These are phyloP conservation scores for Cynodonichthys magdalenae DNA, from an alignment of 2,797 vertebrate genomes.

Conservation along the genomic window DNA sequence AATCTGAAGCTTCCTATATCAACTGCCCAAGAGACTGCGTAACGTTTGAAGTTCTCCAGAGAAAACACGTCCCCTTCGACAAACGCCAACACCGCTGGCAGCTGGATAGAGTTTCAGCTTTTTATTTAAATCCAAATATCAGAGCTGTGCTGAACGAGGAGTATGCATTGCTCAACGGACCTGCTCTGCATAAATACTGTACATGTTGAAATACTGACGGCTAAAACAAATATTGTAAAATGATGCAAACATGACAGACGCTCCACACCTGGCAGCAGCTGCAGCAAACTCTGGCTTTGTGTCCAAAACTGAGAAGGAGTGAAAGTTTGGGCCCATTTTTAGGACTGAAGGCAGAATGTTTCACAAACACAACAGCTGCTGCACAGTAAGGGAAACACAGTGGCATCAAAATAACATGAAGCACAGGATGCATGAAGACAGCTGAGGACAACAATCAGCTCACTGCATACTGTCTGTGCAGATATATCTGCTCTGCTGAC, in stretches of 20 bases:
- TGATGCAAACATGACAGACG: constrained; percentile 11
- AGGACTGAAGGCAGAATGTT: too few relatives aligned
- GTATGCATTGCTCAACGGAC: constrained; percentile 14
- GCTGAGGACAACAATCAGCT: too few relatives aligned
- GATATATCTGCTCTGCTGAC: too few relatives aligned
- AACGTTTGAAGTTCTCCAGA: background rate
- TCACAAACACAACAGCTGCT: background rate
- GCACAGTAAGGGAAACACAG: too few relatives aligned
- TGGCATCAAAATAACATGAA: too few relatives aligned
- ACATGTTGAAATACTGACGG: constrained; percentile 22
- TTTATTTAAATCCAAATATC: constrained; percentile 11
- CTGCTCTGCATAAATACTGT: constrained; percentile 3
- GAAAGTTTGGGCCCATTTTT: too few relatives aligned
- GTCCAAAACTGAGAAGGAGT: background rate
- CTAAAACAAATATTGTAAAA: constrained; percentile 22
- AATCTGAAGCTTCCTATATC: background rate
- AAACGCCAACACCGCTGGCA: background rate
- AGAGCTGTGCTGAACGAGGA: background rate
- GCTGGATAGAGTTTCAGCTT: constrained; percentile 7
- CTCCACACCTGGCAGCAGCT: constrained; percentile 12
- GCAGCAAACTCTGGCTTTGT: background rate
- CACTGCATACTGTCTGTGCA: too few relatives aligned
- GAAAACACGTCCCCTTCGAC: constrained; percentile 2
- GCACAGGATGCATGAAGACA: too few relatives aligned
- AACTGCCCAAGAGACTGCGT: background rate